phyloP scores from a whole-genome alignment of 2,888 invertebrate species.

The Microchrysa polita region DNA sequence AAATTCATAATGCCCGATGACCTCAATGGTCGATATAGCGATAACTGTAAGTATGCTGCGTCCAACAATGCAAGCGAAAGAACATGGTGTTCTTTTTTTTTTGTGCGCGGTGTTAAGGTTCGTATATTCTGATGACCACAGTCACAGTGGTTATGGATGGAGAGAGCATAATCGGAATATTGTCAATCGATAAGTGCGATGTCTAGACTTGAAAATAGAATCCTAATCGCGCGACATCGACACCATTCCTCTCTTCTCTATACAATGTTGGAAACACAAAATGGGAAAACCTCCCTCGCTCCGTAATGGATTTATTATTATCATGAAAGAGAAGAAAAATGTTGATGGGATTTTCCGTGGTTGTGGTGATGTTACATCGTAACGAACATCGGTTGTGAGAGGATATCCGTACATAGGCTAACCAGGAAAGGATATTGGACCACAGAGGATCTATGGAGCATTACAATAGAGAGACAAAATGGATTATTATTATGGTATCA shows the following conservation, averaged over 20 bases:
- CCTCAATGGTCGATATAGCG: constrained; percentile 27
- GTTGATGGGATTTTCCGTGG: background rate
- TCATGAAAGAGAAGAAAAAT: constrained; percentile 26
- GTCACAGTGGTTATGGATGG: no score
- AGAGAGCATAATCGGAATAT: constrained; percentile 4
- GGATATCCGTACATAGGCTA: no score
- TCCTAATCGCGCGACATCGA: constrained; percentile 23
- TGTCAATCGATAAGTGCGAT: constrained; percentile 18
- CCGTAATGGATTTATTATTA: constrained; percentile 7
- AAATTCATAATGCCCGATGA: constrained; percentile 31
- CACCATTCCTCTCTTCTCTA: background rate
- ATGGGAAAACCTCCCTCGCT: background rate
- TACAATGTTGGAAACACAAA: background rate
- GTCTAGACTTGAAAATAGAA: constrained; percentile 33
- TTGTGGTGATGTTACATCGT: background rate
- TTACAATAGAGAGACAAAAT: no score
- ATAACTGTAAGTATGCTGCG: no score
- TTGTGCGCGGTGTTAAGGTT: background rate
- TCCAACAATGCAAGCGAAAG: no score
- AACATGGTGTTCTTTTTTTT: background rate
- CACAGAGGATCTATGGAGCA: no score
- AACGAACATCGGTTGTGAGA: no score
- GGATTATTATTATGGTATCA: no score
- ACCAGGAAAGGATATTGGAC: no score
- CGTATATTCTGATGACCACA: background rate